A percentile compares a stretch with the other conserved stretches of the same genome.
phyloP scores from a whole-genome alignment of 1,140 invertebrate species.

The Nasonia giraulti region DNA sequence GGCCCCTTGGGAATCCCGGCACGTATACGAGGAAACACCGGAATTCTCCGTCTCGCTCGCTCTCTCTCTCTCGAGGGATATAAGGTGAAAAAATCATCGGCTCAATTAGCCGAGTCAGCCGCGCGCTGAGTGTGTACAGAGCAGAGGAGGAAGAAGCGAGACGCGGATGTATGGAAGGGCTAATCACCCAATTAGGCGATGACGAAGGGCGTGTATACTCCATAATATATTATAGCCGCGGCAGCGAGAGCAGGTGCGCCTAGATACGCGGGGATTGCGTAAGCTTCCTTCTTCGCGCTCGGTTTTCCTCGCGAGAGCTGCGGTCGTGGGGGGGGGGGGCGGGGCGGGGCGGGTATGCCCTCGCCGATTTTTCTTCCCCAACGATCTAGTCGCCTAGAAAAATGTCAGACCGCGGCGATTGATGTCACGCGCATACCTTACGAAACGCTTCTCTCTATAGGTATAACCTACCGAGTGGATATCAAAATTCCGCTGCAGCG shows the following conservation, averaged over 20 bases:
- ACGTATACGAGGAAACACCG: slow-evolving; percentile 17
- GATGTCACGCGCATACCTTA: too few species aligned
- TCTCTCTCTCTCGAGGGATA: neutral
- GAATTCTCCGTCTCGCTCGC: neutral
- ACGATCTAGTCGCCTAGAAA: neutral
- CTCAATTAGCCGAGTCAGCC: slow-evolving; percentile 21
- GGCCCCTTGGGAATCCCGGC: slow-evolving; percentile 18
- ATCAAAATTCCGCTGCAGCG: neutral
- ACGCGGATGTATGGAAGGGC: neutral
- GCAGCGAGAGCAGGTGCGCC: too few species aligned
- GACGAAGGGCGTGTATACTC: neutral
- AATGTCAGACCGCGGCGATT: neutral
- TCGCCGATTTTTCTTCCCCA: neutral
- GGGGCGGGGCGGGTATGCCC: too few species aligned
- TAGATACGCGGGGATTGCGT: neutral
- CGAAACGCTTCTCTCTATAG: too few species aligned
- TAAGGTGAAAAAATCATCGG: slow-evolving; percentile 4
- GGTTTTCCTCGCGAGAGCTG: neutral
- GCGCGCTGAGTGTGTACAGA: neutral
- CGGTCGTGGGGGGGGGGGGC: too few species aligned
- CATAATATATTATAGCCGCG: too few species aligned
- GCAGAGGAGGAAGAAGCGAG: neutral
- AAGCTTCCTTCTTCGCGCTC: neutral
- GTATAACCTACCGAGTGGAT: neutral
- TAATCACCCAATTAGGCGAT: slow-evolving; percentile 4